Percentiles rank a stretch among this genome's conserved stretches.
These are phyloP conservation scores for Salvelinus alpinus DNA, from an alignment of 2,113 vertebrate genomes.

Conservation along the genomic window DNA sequence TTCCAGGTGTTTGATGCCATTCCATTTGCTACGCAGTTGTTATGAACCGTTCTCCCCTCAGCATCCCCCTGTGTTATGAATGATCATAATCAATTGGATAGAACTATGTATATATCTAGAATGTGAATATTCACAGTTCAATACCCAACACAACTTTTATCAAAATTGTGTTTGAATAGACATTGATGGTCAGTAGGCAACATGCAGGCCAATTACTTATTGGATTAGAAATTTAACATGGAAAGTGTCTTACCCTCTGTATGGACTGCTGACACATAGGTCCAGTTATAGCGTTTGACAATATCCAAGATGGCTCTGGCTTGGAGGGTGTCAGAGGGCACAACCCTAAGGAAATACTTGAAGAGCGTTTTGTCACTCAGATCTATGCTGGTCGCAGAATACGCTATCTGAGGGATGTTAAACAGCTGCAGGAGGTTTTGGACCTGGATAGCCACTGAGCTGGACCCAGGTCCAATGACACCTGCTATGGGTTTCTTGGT, in stretches of 20 bases:
- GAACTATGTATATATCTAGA: too few species aligned
- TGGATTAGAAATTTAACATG: neutral
- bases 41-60: too few species aligned
- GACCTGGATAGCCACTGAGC: constrained; percentile 95
- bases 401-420: constrained; percentile 95
- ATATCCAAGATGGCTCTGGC: constrained; percentile 92
- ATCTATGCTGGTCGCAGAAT: constrained; percentile 93
- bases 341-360: constrained; percentile 93
- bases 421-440: constrained; percentile 95
- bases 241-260: constrained; percentile 85
- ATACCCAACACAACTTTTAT: too few species aligned
- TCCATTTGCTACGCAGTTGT: too few species aligned
- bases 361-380: constrained; percentile 94
- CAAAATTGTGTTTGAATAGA: neutral
- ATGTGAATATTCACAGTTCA: too few species aligned
- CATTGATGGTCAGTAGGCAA: neutral
- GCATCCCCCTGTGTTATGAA: too few species aligned
- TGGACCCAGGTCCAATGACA: constrained; percentile 93
- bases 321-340: constrained; percentile 91
- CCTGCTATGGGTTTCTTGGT: constrained; percentile 91
- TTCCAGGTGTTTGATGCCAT: too few species aligned
- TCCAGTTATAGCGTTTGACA: constrained; percentile 95
- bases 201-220: neutral
- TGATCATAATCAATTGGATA: too few species aligned
- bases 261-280: constrained; percentile 93